Conservation (phyloP, 2,113 vertebrate genomes). For the Cebidichthys violaceus region DNA sequence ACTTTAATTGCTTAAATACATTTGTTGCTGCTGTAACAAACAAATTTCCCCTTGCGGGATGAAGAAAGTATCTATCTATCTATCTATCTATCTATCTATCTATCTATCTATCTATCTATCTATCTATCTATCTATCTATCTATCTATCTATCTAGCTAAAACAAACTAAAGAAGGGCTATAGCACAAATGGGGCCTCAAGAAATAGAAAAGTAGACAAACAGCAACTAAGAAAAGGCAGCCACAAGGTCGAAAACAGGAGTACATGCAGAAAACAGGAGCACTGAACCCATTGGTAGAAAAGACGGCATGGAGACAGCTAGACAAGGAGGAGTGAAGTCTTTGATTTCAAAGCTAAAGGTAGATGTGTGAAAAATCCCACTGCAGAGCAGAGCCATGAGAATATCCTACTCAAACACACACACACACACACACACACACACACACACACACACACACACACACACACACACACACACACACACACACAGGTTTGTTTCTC, state of each 20-base stretch:
- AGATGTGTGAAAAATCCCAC: constrained; percentile 71
- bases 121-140: too few relatives aligned
- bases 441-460: not conserved
- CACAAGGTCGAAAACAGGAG: not conserved
- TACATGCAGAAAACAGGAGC: not conserved
- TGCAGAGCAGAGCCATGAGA: constrained; percentile 34
- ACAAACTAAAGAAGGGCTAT: not conserved
- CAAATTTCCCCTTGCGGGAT: too few relatives aligned
- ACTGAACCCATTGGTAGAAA: constrained; percentile 34
- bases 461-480: not conserved
- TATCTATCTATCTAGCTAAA: too few relatives aligned
- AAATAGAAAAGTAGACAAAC: not conserved
- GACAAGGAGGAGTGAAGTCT: constrained; percentile 56
- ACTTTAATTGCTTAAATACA: too few relatives aligned
- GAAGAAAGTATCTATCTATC: too few relatives aligned
- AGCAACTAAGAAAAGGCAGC: not conserved
- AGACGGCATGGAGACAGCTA: constrained; percentile 52
- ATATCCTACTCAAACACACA: not conserved
- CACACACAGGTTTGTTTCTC: not conserved
- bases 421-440: not conserved
- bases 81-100: too few relatives aligned
- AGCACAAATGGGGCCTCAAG: not conserved
- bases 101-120: too few relatives aligned
- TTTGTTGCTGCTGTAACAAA: too few relatives aligned
- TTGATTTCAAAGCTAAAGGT: constrained; percentile 70